phyloP scores from a whole-genome alignment of 2,888 invertebrate genomes.

The Macrosiphum euphorbiae region DNA sequence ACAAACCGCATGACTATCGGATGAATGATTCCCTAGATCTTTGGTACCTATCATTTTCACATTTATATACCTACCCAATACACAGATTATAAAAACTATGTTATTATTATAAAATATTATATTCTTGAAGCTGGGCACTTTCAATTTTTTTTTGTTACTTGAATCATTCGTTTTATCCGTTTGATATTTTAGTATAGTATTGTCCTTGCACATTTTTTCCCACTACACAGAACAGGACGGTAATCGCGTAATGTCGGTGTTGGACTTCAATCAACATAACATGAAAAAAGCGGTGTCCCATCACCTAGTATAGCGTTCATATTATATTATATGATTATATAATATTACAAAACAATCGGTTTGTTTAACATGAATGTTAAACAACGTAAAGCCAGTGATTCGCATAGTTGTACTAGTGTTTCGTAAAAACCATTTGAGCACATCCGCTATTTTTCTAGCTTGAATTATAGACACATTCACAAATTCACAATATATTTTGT shows the following conservation, averaged over 20 bases:
- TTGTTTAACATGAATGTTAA: not conserved
- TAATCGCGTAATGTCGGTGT: not conserved
- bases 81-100: no score
- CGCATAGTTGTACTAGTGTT: not conserved
- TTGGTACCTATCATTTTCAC: no score
- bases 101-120: not conserved
- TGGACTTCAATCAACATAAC: no score
- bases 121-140: not conserved
- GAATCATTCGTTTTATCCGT: not conserved
- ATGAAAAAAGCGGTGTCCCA: not conserved
- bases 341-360: not conserved
- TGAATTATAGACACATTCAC: not conserved
- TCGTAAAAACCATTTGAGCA: not conserved
- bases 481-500: not conserved
- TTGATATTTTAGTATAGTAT: not conserved
- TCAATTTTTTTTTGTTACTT: not conserved
- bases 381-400: not conserved
- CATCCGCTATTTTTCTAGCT: accelerated
- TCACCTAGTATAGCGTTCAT: not conserved
- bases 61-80: no score
- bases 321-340: not conserved
- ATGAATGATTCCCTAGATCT: no score
- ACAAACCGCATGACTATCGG: no score
- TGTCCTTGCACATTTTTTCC: not conserved
- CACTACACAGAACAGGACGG: not conserved